Evolutionary conservation across 92 coral and sea anemone genomes (phyloP).

Genomic region (Palythoa caribaeorum): DNA sequence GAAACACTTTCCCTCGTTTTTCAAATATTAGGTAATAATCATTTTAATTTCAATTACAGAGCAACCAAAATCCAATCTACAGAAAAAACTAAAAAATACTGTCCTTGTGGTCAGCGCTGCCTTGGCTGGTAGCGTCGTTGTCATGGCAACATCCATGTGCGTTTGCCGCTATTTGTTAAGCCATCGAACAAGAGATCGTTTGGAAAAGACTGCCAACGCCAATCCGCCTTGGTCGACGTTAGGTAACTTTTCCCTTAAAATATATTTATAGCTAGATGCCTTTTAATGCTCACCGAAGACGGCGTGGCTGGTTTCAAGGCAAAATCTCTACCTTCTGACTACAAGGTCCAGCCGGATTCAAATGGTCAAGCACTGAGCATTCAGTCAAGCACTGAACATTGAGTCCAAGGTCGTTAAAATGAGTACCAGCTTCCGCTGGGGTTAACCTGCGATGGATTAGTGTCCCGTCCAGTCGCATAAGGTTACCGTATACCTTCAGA

Average conservation of each 20-base stretch:
- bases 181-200: background rate
- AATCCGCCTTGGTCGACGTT: background rate
- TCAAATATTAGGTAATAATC: too few species aligned
- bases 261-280: background rate
- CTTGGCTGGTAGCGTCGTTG: constrained; percentile 12
- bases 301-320: background rate
- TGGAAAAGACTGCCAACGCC: background rate
- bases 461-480: too few species aligned
- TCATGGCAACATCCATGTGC: constrained; percentile 1
- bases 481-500: too few species aligned
- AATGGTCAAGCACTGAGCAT: too few species aligned
- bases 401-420: too few species aligned
- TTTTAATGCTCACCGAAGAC: too few species aligned
- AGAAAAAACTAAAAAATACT: background rate
- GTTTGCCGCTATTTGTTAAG: constrained; percentile 2
- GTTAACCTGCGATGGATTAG: too few species aligned
- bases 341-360: background rate
- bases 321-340: background rate
- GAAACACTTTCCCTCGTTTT: too few species aligned
- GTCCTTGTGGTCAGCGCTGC: background rate
- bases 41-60: background rate
- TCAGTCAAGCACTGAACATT: too few species aligned
- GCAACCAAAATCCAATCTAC: background rate
- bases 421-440: too few species aligned
- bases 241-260: background rate